Evolutionary conservation across 2,888 invertebrate species (phyloP).

Genomic region (Diplolepis rosae): DNA sequence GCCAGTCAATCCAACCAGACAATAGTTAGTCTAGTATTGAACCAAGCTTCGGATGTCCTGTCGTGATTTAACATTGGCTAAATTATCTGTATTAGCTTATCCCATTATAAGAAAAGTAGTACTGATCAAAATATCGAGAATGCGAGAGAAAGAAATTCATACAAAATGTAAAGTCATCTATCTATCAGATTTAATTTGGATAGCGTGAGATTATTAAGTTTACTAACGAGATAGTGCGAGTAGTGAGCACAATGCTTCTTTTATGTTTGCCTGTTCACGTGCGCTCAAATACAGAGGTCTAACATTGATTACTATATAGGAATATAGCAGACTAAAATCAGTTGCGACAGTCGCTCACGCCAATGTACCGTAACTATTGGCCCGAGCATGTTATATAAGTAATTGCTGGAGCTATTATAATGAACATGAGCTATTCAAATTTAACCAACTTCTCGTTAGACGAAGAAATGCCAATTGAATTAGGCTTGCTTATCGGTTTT

Average conservation of each 20-base stretch:
- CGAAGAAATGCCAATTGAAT: conserved; percentile 48
- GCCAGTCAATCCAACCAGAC: too few relatives aligned
- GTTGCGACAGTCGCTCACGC: conserved; percentile 25
- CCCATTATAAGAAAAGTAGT: too few relatives aligned
- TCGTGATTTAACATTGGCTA: too few relatives aligned
- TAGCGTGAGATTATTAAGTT: background rate
- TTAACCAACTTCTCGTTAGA: conserved; percentile 61
- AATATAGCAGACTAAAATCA: conserved; percentile 19
- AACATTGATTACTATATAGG: conserved; percentile 20
- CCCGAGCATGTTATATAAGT: conserved; percentile 36
- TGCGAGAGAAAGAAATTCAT: background rate
- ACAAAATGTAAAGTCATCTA: background rate
- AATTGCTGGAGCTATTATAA: conserved; percentile 54
- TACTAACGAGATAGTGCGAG: conserved; percentile 9
- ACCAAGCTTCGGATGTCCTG: too few relatives aligned
- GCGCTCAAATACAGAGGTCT: conserved; percentile 4
- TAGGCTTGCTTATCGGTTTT: conserved; percentile 46
- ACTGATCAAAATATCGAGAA: background rate
- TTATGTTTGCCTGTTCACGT: conserved; percentile 23
- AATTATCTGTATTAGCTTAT: too few relatives aligned
- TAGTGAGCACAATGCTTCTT: background rate
- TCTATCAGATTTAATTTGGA: background rate
- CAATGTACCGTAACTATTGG: conserved; percentile 26
- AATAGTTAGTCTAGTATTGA: too few relatives aligned
- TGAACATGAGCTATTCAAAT: conserved; percentile 59